Evolutionary conservation across 2,113 vertebrate species (phyloP).

Genomic region (Pelecanoides urinatrix): DNA sequence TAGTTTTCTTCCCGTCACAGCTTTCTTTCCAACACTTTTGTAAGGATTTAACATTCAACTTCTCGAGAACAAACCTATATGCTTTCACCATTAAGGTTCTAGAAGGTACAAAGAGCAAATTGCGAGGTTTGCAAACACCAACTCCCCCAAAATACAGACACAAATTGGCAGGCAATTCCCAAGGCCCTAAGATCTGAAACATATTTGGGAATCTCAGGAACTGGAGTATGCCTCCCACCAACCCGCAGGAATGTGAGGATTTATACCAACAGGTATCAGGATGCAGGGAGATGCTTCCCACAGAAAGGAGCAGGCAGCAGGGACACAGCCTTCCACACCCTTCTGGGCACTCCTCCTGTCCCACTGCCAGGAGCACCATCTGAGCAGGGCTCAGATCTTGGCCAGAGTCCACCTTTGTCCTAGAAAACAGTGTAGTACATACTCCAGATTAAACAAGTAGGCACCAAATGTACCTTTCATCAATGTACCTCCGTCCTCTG

Average conservation of each 20-base stretch:
- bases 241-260: not conserved
- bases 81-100: fast-evolving
- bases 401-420: not conserved
- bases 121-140: not conserved
- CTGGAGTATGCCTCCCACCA: not conserved
- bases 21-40: not conserved
- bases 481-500: not conserved
- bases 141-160: not conserved
- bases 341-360: not conserved
- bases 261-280: not conserved
- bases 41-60: not conserved
- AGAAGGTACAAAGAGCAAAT: not conserved
- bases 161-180: not conserved
- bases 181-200: not conserved
- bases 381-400: not conserved
- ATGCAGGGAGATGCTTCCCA: not conserved
- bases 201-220: not conserved
- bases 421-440: not conserved
- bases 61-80: not conserved
- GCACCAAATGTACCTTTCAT: not conserved
- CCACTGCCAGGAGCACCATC: not conserved
- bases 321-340: not conserved
- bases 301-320: not conserved
- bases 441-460: not conserved
- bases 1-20: not conserved